phyloP scores from a whole-genome alignment of 1,140 invertebrate genomes.

The Solenopsis fugax region DNA sequence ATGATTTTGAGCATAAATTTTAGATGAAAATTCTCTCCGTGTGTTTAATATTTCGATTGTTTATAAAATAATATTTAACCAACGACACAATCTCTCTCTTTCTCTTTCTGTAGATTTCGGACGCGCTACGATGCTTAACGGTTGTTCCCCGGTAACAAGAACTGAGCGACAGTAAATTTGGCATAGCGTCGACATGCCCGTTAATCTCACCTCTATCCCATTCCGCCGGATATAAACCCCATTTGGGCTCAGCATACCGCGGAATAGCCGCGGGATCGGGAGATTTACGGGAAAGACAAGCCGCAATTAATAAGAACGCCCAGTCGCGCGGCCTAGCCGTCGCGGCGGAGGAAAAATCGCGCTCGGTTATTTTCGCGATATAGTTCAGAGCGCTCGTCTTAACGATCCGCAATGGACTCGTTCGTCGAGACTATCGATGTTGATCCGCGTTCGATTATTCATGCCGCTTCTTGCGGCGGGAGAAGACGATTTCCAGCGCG shows the following conservation, averaged over 20 bases:
- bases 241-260: constrained; percentile 49
- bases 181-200: constrained; percentile 45
- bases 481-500: neutral
- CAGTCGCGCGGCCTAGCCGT: too few relatives aligned
- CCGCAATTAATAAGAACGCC: constrained; percentile 58
- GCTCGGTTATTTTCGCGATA: neutral
- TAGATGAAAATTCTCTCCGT: too few relatives aligned
- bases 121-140: constrained; percentile 44
- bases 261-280: constrained; percentile 36
- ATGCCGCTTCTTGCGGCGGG: neutral
- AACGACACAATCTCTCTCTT: neutral
- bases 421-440: neutral
- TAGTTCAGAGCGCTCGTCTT: neutral
- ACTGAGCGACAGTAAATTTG: constrained; percentile 62
- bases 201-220: constrained; percentile 60
- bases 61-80: neutral
- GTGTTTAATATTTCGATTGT: neutral
- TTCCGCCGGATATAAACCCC: constrained; percentile 57
- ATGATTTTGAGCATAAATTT: too few relatives aligned
- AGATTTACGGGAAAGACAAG: constrained; percentile 57
- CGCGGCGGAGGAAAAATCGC: constrained; percentile 9
- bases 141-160: constrained; percentile 48
- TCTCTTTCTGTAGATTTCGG: neutral
- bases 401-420: neutral
- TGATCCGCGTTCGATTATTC: constrained; percentile 19